A percentile compares a stretch with the other conserved stretches of the same genome.
Conservation (phyloP, 1,140 invertebrate genomes). For the Battus philenor region DNA sequence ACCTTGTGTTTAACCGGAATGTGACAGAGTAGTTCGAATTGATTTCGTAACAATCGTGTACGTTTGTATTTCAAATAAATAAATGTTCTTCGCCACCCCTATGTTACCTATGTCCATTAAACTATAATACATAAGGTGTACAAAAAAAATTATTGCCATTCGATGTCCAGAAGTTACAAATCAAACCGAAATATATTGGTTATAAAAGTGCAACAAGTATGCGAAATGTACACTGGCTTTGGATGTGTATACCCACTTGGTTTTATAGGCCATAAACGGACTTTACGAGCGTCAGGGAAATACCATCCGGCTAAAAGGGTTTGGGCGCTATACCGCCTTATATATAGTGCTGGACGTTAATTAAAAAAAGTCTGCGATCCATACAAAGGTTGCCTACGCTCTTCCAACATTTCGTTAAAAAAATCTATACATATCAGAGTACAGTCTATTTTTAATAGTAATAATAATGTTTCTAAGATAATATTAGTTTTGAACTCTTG, state of each 20-base stretch:
- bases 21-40: no score
- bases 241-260: constrained; percentile 66
- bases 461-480: no score
- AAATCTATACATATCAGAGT: no score
- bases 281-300: constrained; percentile 66
- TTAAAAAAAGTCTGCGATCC: constrained; percentile 45
- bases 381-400: not conserved
- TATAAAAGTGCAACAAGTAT: constrained; percentile 74
- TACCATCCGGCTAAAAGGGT: constrained; percentile 70
- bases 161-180: constrained; percentile 61
- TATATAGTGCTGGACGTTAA: constrained; percentile 37
- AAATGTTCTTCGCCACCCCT: not conserved
- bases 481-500: no score
- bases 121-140: not conserved
- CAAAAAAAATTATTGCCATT: constrained; percentile 39
- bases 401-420: no score
- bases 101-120: constrained; percentile 4
- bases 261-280: constrained; percentile 64
- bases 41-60: no score
- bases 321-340: constrained; percentile 39
- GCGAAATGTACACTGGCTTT: constrained; percentile 44
- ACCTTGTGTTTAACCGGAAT: no score
- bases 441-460: no score
- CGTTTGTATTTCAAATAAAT: not conserved
- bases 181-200: constrained; percentile 71